phyloP scores from a whole-genome alignment of 2,113 vertebrate species.

The Lontra canadensis region DNA sequence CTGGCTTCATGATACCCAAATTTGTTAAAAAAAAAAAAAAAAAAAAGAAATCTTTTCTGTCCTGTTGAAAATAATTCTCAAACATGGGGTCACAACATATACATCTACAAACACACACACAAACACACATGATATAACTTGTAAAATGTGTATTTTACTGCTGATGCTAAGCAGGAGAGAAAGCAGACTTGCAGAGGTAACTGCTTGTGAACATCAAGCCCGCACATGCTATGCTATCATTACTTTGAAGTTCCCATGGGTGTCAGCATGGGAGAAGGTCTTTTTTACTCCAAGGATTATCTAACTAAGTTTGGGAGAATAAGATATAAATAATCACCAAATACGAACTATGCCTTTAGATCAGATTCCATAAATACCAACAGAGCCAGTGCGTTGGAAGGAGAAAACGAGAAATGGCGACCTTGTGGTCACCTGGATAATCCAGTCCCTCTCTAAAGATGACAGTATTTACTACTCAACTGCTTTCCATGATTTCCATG shows the following conservation, averaged over 20 bases:
- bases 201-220: neutral
- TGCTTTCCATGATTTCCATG: neutral
- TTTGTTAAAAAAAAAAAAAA: neutral
- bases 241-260: neutral
- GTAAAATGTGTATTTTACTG: neutral
- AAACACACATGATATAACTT: neutral
- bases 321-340: neutral
- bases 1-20: neutral
- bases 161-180: neutral
- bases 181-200: neutral
- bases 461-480: neutral
- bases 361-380: neutral
- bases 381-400: no score
- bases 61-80: neutral
- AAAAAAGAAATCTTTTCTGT: neutral
- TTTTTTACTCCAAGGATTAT: neutral
- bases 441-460: neutral
- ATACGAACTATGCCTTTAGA: neutral
- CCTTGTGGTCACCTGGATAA: neutral
- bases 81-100: neutral
- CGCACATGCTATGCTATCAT: no score
- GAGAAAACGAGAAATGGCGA: neutral
- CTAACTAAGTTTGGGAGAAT: neutral
- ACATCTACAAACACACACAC: neutral
- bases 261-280: neutral